A percentile compares a stretch with the other conserved stretches of the same genome.
Evolutionary conservation across 1,140 invertebrate species (phyloP).

Genomic region (Branchinecta lindahli): DNA sequence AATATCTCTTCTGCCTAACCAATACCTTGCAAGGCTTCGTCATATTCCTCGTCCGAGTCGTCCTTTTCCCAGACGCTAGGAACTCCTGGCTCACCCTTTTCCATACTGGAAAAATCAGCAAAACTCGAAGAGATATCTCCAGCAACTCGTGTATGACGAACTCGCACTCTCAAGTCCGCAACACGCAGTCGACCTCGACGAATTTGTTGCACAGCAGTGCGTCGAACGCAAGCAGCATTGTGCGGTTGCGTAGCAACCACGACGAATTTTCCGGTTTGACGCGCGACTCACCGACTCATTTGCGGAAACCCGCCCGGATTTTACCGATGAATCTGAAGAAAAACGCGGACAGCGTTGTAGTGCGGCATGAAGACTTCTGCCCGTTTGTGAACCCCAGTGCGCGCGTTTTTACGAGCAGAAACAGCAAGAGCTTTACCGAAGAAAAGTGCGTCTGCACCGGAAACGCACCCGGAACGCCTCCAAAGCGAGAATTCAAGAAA

Average conservation of each 20-base stretch:
- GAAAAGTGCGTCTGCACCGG: not conserved
- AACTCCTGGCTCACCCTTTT: constrained; percentile 33
- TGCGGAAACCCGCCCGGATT: not conserved
- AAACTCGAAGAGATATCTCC: constrained; percentile 15
- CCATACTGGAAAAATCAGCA: constrained; percentile 30
- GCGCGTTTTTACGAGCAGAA: not conserved
- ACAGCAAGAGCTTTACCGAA: not conserved
- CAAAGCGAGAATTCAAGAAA: not conserved
- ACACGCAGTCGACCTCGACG: not conserved
- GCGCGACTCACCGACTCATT: not conserved
- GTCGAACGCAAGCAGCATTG: not conserved
- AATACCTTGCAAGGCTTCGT: constrained; percentile 39
- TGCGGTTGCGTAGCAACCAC: not conserved
- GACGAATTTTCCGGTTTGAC: not conserved
- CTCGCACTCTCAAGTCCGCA: not conserved
- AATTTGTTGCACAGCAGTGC: not conserved
- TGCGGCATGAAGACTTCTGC: not conserved
- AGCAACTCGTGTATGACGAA: not conserved
- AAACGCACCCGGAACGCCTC: not conserved
- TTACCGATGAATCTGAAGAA: not conserved
- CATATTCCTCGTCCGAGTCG: constrained; percentile 37
- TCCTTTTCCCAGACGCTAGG: constrained; percentile 36
- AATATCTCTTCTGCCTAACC: constrained; percentile 37
- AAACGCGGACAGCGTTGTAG: not conserved
- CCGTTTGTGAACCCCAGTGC: not conserved